Evolutionary conservation across 2,888 invertebrate species (phyloP).

Genomic region (Tuta absoluta): DNA sequence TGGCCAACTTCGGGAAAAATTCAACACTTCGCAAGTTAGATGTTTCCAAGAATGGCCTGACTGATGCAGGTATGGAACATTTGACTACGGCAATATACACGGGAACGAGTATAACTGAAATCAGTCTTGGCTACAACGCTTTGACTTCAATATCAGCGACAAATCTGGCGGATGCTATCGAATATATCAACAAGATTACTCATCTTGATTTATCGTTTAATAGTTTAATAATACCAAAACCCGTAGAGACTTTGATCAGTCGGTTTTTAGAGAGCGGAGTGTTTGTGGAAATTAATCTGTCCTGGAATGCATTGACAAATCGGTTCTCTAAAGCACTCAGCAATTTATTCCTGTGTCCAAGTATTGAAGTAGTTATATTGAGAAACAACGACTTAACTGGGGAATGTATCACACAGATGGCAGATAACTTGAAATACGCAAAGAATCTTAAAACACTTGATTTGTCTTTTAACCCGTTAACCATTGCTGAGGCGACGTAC

Average conservation of each 20-base stretch:
- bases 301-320: constrained; percentile 45
- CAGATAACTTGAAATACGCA: constrained; percentile 37
- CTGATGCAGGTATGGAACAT: constrained; percentile 41
- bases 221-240: constrained; percentile 30
- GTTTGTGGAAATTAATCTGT: constrained; percentile 44
- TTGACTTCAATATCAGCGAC: constrained; percentile 41
- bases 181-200: constrained; percentile 42
- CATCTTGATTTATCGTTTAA: constrained; percentile 57
- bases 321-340: constrained; percentile 39
- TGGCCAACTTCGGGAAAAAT: constrained; percentile 39
- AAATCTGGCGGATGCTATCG: constrained; percentile 44
- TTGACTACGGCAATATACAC: constrained; percentile 40
- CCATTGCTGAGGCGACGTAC: constrained; percentile 41
- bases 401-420: constrained; percentile 40
- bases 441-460: constrained; percentile 46
- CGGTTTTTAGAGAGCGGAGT: constrained; percentile 36
- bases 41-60: constrained; percentile 41
- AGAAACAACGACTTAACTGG: constrained; percentile 44
- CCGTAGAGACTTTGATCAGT: neutral
- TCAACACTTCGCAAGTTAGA: constrained; percentile 39
- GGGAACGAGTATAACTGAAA: constrained; percentile 39
- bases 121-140: constrained; percentile 50
- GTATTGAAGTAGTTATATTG: constrained; percentile 38
- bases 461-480: too few species aligned
- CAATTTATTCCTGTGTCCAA: constrained; percentile 34